Evolutionary conservation across 37 sponge, comb jelly and placozoan species (phyloP).

Genomic region (Chondrosia reniformis): DNA sequence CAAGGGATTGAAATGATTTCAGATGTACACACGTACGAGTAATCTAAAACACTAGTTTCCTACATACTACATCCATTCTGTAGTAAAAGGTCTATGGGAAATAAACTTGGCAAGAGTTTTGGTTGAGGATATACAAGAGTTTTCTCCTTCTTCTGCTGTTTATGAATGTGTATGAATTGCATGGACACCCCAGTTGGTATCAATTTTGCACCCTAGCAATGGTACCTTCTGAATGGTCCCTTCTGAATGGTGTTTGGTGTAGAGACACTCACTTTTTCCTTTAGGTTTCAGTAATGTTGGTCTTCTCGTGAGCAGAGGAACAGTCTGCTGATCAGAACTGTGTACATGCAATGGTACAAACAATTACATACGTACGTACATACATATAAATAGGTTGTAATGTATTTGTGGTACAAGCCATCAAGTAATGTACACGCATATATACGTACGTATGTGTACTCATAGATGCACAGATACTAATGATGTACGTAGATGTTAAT

Average conservation of each 20-base stretch:
- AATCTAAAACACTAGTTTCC: too few relatives aligned
- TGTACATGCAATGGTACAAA: neutral
- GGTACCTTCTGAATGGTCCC: too few relatives aligned
- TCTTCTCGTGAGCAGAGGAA: neutral
- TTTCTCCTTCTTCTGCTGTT: too few relatives aligned
- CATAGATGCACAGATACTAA: neutral
- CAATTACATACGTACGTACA: constrained; percentile 10
- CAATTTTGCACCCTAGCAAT: too few relatives aligned
- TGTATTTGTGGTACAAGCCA: neutral
- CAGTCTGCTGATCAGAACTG: neutral
- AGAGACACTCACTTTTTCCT: neutral
- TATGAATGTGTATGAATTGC: neutral
- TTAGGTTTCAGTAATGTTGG: constrained; percentile 18
- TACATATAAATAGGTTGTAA: neutral
- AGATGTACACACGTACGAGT: neutral
- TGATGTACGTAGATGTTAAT: neutral
- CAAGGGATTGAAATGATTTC: neutral
- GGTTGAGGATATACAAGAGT: too few relatives aligned
- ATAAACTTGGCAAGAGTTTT: too few relatives aligned
- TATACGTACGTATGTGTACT: neutral
- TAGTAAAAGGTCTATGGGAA: too few relatives aligned
- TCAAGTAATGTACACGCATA: neutral
- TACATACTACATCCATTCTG: too few relatives aligned
- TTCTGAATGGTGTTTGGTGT: too few relatives aligned
- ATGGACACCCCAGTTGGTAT: neutral